A percentile compares a stretch with the other conserved stretches of the same genome.
These are phyloP conservation scores for Drosophila flavopinicola DNA, from an alignment of 2,888 invertebrate genomes.

Conservation along the genomic window DNA sequence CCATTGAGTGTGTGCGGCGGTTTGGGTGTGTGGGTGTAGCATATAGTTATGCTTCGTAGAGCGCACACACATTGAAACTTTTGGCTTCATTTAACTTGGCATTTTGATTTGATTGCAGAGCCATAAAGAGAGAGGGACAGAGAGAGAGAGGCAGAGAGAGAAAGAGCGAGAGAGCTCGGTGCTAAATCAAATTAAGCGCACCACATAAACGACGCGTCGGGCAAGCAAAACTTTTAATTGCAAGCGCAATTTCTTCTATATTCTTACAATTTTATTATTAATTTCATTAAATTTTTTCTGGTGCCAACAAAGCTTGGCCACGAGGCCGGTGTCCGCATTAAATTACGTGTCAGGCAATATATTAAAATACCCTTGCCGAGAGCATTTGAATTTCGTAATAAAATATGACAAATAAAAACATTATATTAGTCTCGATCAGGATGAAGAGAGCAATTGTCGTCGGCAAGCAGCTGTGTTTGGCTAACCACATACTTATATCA, in stretches of 20 bases:
- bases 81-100: slow-evolving; percentile 65
- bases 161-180: slow-evolving; percentile 6
- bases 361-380: neutral
- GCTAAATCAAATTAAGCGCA: slow-evolving; percentile 67
- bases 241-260: slow-evolving; percentile 40
- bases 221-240: slow-evolving; percentile 64
- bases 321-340: slow-evolving; percentile 1
- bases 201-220: slow-evolving; percentile 36
- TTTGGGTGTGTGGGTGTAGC: slow-evolving; percentile 7
- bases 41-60: slow-evolving; percentile 42
- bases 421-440: too few relatives aligned
- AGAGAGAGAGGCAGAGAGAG: neutral
- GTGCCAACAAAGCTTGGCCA: slow-evolving; percentile 11
- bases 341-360: slow-evolving; percentile 29
- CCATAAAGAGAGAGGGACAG: neutral
- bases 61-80: slow-evolving; percentile 52
- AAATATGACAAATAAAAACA: too few relatives aligned
- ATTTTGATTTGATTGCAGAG: slow-evolving; percentile 66
- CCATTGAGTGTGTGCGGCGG: neutral
- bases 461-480: too few relatives aligned
- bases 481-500: too few relatives aligned
- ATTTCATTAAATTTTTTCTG: slow-evolving; percentile 10
- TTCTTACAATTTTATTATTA: slow-evolving; percentile 21
- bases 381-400: too few relatives aligned
- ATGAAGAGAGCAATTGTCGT: too few relatives aligned